phyloP scores from a whole-genome alignment of 2,113 vertebrate genomes.

The Cnemophilus loriae region DNA sequence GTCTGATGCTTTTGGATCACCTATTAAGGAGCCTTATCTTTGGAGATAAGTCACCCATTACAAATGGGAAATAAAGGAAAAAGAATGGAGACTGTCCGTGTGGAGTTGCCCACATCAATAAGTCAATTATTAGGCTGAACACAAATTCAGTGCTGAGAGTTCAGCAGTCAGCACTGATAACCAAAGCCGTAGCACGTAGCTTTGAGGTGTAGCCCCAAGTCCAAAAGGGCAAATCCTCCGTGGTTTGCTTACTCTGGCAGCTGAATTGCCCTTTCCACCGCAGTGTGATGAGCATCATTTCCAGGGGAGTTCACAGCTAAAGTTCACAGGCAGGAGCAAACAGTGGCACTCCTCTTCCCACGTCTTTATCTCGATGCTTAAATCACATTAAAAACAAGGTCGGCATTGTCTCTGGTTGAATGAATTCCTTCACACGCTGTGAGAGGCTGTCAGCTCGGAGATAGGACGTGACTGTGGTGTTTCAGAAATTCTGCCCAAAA shows the following conservation, averaged over 20 bases:
- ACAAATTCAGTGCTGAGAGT: background rate
- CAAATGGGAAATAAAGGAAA: background rate
- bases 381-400: background rate
- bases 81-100: fast-evolving
- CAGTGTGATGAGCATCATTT: background rate
- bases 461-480: background rate
- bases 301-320: background rate
- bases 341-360: background rate
- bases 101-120: background rate
- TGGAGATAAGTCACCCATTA: background rate
- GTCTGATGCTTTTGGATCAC: background rate
- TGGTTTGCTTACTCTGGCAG: background rate
- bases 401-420: background rate
- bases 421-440: fast-evolving
- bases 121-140: background rate
- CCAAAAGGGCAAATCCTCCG: background rate
- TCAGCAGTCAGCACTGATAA: background rate
- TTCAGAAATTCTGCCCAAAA: background rate
- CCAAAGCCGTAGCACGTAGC: background rate
- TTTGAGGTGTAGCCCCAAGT: background rate
- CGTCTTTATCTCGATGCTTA: background rate
- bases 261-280: background rate
- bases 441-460: background rate
- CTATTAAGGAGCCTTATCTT: background rate
- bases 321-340: background rate